A percentile compares a stretch with the other conserved stretches of the same genome.
These are phyloP conservation scores for Agonopterix heracliana DNA, from an alignment of 2,888 invertebrate genomes.

Conservation along the genomic window DNA sequence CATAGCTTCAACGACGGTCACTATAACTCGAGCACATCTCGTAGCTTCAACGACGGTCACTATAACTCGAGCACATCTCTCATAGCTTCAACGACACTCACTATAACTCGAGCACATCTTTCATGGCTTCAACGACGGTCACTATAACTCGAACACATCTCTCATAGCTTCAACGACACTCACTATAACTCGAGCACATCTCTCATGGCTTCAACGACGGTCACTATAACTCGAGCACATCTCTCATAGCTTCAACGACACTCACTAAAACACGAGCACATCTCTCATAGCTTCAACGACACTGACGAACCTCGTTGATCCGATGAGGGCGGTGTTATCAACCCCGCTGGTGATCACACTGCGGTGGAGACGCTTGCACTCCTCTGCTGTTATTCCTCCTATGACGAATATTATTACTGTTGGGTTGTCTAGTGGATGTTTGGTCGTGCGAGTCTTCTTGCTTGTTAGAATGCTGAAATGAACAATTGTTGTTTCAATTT, in stretches of 20 bases:
- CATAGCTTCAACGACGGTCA: too few species aligned
- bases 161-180: constrained; percentile 15
- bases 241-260: background rate
- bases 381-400: constrained; percentile 81
- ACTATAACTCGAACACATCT: constrained; percentile 20
- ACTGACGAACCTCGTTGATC: constrained; percentile 52
- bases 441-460: constrained; percentile 47
- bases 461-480: constrained; percentile 75
- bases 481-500: background rate
- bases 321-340: constrained; percentile 57
- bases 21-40: background rate
- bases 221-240: constrained; percentile 21
- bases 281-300: constrained; percentile 59
- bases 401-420: constrained; percentile 79
- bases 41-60: background rate
- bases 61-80: background rate
- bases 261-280: constrained; percentile 41
- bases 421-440: constrained; percentile 79
- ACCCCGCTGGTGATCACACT: constrained; percentile 65
- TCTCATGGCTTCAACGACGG: constrained; percentile 54
- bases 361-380: constrained; percentile 71
- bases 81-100: background rate
- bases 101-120: background rate
- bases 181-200: constrained; percentile 42
- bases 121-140: background rate